A percentile compares a stretch with the other conserved stretches of the same genome.
These are phyloP conservation scores for Sympetrum striolatum DNA, from an alignment of 2,888 invertebrate species.

Conservation along the genomic window DNA sequence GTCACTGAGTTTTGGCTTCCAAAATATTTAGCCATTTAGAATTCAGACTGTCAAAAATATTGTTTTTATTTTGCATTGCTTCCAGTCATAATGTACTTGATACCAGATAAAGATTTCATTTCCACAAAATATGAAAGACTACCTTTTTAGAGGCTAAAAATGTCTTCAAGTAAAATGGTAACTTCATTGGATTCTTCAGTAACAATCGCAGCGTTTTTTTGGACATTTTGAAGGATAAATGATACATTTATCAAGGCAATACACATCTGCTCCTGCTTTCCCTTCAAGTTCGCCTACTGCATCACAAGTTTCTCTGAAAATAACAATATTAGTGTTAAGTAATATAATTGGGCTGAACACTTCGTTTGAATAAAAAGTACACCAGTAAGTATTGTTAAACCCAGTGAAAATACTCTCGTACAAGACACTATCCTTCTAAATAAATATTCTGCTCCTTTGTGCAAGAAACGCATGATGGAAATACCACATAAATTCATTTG, in stretches of 20 bases:
- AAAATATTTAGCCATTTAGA: no score
- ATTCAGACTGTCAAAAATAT: no score
- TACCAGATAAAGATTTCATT: no score
- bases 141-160: background rate
- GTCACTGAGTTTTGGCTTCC: no score
- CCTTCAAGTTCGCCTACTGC: conserved; percentile 79
- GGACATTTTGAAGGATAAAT: conserved; percentile 77
- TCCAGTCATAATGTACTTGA: no score
- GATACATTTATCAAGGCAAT: conserved; percentile 87
- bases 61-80: no score
- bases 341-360: background rate
- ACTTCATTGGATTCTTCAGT: conserved; percentile 56
- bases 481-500: no score
- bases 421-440: no score
- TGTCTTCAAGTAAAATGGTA: background rate
- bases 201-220: conserved; percentile 74
- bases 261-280: conserved; percentile 77
- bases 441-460: background rate
- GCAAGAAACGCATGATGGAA: background rate
- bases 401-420: no score
- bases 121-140: no score
- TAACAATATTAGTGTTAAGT: conserved; percentile 23
- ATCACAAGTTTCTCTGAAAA: conserved; percentile 77
- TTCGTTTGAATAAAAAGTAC: no score
- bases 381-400: no score